phyloP scores from a whole-genome alignment of 2,888 invertebrate genomes.

The Gastracanthus pulcherrimus region DNA sequence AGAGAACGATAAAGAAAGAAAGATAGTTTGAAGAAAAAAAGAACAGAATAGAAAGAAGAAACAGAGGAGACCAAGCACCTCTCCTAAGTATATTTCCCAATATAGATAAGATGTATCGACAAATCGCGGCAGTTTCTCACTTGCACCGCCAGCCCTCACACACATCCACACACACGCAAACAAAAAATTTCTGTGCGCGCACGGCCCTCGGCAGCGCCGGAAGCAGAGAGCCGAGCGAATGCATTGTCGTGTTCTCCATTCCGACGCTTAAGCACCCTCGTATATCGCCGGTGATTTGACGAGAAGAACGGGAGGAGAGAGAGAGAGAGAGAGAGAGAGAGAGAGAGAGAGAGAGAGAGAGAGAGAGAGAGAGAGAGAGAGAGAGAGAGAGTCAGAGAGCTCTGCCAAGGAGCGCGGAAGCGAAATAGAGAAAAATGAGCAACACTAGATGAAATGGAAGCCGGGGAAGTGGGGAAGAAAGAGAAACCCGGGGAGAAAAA shows the following conservation, averaged over 20 bases:
- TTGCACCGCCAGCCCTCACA: too few species aligned
- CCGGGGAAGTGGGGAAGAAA: slow-evolving; percentile 12
- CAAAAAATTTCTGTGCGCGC: too few species aligned
- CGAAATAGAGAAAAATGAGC: slow-evolving; percentile 54
- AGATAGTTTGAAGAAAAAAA: too few species aligned
- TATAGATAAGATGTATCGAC: slow-evolving; percentile 51
- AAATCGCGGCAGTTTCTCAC: slow-evolving; percentile 48
- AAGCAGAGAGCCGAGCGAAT: neutral
- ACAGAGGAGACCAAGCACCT: neutral
- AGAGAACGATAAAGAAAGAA: neutral
- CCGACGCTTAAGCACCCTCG: slow-evolving; percentile 43
- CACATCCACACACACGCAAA: too few species aligned
- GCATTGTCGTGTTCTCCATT: slow-evolving; percentile 1
- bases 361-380: slow-evolving; percentile 3
- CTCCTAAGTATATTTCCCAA: slow-evolving; percentile 48
- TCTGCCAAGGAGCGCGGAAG: slow-evolving; percentile 27
- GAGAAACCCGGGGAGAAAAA: slow-evolving; percentile 29
- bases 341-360: neutral
- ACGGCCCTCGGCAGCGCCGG: too few species aligned
- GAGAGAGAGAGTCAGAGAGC: slow-evolving; percentile 16
- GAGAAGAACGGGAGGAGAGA: slow-evolving; percentile 15
- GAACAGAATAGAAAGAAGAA: neutral
- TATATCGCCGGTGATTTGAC: slow-evolving; percentile 52
- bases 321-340: neutral
- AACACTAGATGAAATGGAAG: slow-evolving; percentile 42